Evolutionary conservation across 1,140 invertebrate species (phyloP).

Genomic region (Drosophila micromelanica): DNA sequence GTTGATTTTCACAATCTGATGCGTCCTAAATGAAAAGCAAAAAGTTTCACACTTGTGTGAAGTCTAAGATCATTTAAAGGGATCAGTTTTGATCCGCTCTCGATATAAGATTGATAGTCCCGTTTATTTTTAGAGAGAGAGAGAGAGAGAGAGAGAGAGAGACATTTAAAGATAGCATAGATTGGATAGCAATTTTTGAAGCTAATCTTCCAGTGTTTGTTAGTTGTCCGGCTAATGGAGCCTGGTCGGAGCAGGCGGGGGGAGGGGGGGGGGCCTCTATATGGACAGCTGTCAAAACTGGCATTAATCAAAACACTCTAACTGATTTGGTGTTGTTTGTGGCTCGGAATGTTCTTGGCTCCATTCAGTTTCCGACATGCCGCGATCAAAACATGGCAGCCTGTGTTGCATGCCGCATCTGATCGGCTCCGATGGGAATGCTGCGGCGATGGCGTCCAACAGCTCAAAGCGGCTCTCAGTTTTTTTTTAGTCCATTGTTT

Average conservation of each 20-base stretch:
- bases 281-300: conserved; percentile 77
- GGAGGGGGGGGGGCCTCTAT: not conserved
- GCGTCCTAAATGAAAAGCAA: no score
- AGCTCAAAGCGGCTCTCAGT: not conserved
- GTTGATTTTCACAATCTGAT: no score
- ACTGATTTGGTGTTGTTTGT: conserved; percentile 47
- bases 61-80: no score
- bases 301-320: conserved; percentile 80
- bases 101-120: no score
- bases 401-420: conserved; percentile 14
- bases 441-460: conserved; percentile 5
- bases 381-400: conserved; percentile 37
- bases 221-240: no score
- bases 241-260: no score
- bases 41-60: no score
- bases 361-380: conserved; percentile 18
- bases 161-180: not conserved
- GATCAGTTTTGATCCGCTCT: no score
- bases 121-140: not conserved
- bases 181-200: not conserved
- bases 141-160: not conserved
- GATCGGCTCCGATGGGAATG: conserved; percentile 33
- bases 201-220: not conserved
- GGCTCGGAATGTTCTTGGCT: not conserved
- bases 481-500: conserved; percentile 26